Base-by-base conservation (phyloP, 2,888 invertebrate species). In the Dynastes tityus region DNA sequence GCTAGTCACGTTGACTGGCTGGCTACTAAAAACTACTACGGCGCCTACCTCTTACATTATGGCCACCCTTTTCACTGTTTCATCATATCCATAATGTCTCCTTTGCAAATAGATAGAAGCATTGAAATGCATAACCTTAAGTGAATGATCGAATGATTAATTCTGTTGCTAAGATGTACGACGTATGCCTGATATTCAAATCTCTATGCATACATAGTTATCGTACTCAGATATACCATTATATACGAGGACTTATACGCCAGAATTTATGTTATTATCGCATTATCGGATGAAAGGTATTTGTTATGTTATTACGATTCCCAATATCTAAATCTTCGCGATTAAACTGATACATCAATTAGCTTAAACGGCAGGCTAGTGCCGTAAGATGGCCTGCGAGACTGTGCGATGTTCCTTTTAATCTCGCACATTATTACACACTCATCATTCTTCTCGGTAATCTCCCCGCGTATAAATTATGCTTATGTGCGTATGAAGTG, bases 281-380 rank as follows among this genome's bases (percentile, higher is more conserved):
- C 22, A 58, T 58, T 22, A 58, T 58, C 55, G 22, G 55, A 58
- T 58, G 55, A 58, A 16, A 58, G 22, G 55, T 58, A 16, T 58
- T 58, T 58, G 8, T 58, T 58, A 58, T 22, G 16, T 58, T 58
- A 45, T 45, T 45, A 45, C 9, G 22, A 58, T 58, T 58, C 22
- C 16, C 55, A 22, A 58, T 16, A 58, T 58, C 55, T 58, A 58
- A 58, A 58, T 58, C 16, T 58, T 58, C 55, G 2, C 55, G 55
- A 58, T 58, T 58, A 58, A 58, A 58, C 16, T 9, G 55, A 58
- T 58, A 58, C 55, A 16, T 58, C 55, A 58, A 58, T 58, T 58
- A 58, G 22, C 55, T 58, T 58, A 58, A 58, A 58, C 55, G 55
- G 22, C 55, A 58, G 22, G 22, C 22, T 8, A 27, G 5, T 58